Evolutionary conservation across 2,888 invertebrate species (phyloP), one percentile per base, ranked within the genome.

Genomic region (Stratiomys singularior): DNA sequence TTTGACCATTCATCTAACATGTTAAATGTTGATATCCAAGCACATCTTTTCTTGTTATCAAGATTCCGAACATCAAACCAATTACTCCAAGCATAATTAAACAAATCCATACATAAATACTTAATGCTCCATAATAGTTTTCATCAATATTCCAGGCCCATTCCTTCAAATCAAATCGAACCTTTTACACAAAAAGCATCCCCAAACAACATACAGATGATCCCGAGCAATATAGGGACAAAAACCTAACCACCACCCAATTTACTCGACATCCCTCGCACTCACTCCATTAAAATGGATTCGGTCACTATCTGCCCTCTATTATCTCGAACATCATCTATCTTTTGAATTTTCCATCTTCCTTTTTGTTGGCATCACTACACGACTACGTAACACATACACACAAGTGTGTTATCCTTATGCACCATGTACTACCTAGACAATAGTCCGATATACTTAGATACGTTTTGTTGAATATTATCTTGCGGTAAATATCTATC

Each of bases 281-380:
- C n/a, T n/a, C 37, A 37, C 37, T 37, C 37, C 37, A 21, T 18
- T 60, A 1, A 21, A 21, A 21, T 1, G 47, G 25, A 69, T 47
- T 69, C 46, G 69, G 46, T 69, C 69, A 69, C 47, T 69, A 69
- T 69, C 69, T 69, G 69, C 47, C 69, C 46, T 23, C 46, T 69
- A 46, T 69, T 69, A 69, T 69, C 69, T 46, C 9, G 13, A 69
- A 69, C 69, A 69, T 69, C 46, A 69, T 69, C 69, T 69, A 69
- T 69, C 69, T 69, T 69, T 69, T 69, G 69, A 69, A 47, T 69
- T 69, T 69, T 69, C 69, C 47, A 25, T 47, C 69, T 69, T 69
- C 47, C 44, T 69, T 69, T 47, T 47, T 25, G 47, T 27, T 47
- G 46, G 25, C 23, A 21, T 44, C 60, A 28, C 25, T 60, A 25